Base-by-base conservation (phyloP, 2,797 vertebrate genomes). In the Brachymystax lenok region DNA sequence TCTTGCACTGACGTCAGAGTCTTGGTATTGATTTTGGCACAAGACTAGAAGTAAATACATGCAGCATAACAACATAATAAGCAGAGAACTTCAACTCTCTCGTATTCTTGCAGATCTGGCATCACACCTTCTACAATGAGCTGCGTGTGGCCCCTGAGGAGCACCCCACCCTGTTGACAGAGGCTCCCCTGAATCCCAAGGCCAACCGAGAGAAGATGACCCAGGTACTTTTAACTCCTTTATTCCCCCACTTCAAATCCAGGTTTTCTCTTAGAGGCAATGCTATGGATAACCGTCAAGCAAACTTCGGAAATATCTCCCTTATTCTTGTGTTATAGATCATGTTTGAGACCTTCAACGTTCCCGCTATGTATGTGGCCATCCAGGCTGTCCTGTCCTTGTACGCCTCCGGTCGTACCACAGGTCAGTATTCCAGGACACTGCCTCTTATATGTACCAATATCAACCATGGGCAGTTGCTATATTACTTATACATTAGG, bases 161-260 rank as follows among this genome's bases (percentile, higher is more conserved):
- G 88, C 98, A 99, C 91, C 98, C 98, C 8, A 98, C 96, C 30
- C 95, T 99, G 88, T 96, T 99, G 89, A 99, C 98, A 0, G 98
- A 99, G 84, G 98, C 98, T 0, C 98, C 98, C 73, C 95, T 99
- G 78, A 99, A 99, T 93, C 98, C 98, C 87, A 99, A 99, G 91
- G 98, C 98, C 90, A 99, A 99, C 94, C 95, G 98, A 81, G 98
- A 99, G 88, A 99, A 99, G 95, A 99, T 99, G 98, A 99, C 97
- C 12, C 98, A 99, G 95, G 97, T 98, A 90, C 69, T 69, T 69
- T 69, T 1, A 69, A 33, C 27, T 19, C 52, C 21, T 3, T 63
- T 24, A 24, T 24, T n/a, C 59, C 5, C 59, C 24, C 7, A 13
- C 10, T 24, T 24, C 10, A 24, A 63, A 63, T 63, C 59, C n/a